Evolutionary conservation across 2,888 invertebrate genomes (phyloP), one percentile per base, ranked within the genome.

Genomic region (Suillia variegata): DNA sequence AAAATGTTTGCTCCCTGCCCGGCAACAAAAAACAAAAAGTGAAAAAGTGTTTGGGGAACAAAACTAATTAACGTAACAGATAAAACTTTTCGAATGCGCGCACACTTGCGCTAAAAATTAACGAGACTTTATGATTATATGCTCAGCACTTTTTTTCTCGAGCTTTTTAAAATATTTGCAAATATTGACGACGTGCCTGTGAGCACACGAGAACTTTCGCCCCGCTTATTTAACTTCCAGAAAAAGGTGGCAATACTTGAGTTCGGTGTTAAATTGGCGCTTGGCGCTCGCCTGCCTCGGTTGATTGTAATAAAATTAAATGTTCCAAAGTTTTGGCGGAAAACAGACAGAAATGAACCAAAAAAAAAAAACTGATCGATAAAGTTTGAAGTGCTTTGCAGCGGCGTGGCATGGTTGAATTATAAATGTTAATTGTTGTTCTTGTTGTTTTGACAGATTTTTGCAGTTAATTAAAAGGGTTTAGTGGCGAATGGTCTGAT

Each of bases 1-100:
- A 75, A 75, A 72, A 72, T 70, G 70, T 77, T 76, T 69, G 62
- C 60, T n/a, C n/a, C n/a, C n/a, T n/a, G n/a, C n/a, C n/a, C n/a
- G n/a, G n/a, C n/a, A n/a, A n/a, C n/a, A n/a, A n/a, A n/a, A n/a
- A n/a, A n/a, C n/a, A n/a, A n/a, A n/a, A n/a, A n/a, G n/a, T n/a
- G n/a, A 72, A 72, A 49, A 17, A 49, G 49, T 38, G 38, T 22
- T 56, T 38, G 34, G 56, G 34, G 53, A 69, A 66, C 76, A 76
- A 77, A 79, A 79, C 78, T 77, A 78, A 77, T 77, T 77, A 77
- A 78, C 77, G 78, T 71, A 67, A 67, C 72, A 77, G 77, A 72
- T 73, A 71, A 70, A 75, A 78, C 67, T 75, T 75, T 64, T 61
- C 61, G 62, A 65, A 63, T 20, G 20, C 12, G 2, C 8, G 22